These are phyloP conservation scores for Zonitis immaculata DNA, from an alignment of 2,888 invertebrate species.

Conservation along the genomic window DNA sequence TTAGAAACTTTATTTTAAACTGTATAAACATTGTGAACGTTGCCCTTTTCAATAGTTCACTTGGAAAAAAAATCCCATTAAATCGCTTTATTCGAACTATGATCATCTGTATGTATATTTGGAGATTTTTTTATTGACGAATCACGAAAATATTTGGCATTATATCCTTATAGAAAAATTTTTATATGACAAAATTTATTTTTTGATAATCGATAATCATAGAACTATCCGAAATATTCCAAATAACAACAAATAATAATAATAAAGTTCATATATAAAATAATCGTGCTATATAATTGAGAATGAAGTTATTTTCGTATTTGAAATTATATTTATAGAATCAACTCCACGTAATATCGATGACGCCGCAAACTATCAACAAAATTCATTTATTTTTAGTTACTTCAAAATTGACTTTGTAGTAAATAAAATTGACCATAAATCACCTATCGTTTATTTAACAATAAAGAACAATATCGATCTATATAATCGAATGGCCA, in stretches of 20 bases:
- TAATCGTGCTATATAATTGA: not conserved
- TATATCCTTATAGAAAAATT: too few species aligned
- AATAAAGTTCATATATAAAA: not conserved
- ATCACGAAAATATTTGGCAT: conserved; percentile 20
- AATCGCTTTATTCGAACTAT: conserved; percentile 1
- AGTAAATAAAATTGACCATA: conserved; percentile 20
- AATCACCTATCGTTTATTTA: conserved; percentile 2
- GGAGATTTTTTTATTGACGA: conserved; percentile 17
- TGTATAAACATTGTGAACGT: conserved; percentile 16
- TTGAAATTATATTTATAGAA: conserved; percentile 19
- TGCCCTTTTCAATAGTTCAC: conserved; percentile 9
- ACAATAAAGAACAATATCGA: too few species aligned
- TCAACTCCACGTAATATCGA: conserved; percentile 18
- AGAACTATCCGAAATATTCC: not conserved
- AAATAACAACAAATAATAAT: not conserved
- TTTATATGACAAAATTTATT: too few species aligned
- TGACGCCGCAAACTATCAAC: conserved; percentile 21
- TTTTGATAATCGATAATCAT: too few species aligned
- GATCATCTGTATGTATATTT: conserved; percentile 8
- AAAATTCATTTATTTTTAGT: conserved; percentile 21
- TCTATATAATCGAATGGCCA: too few species aligned
- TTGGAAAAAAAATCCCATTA: too few species aligned
- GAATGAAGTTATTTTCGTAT: conserved; percentile 17
- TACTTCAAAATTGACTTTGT: conserved; percentile 19
- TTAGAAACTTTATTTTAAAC: conserved; percentile 2